Evolutionary conservation across 2,113 vertebrate genomes (phyloP).

Genomic region (Hemicordylus capensis): DNA sequence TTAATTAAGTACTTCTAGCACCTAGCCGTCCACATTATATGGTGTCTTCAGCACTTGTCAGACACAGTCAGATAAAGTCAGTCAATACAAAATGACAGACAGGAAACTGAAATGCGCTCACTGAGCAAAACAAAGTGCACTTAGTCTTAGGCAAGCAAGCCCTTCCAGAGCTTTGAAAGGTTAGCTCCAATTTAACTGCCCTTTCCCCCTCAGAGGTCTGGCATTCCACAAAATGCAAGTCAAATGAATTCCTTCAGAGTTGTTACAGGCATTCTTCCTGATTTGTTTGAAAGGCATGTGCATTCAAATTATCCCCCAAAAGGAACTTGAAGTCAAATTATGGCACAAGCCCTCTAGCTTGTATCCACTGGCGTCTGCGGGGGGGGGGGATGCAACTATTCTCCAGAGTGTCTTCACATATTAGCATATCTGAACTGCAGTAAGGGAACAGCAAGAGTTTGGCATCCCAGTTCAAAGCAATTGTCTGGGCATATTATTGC

Average conservation of each 20-base stretch:
- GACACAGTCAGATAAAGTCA: slow-evolving; percentile 42
- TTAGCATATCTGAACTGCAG: background rate
- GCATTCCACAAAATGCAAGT: slow-evolving; percentile 6
- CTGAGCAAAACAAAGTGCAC: slow-evolving; percentile 10
- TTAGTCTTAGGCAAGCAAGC: background rate
- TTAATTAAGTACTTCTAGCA: slow-evolving; percentile 60
- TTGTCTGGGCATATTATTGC: background rate
- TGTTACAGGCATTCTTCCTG: background rate
- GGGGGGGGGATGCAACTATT: background rate
- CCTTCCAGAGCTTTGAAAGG: slow-evolving; percentile 19
- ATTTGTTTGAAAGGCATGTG: rapidly evolving
- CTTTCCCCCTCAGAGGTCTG: slow-evolving; percentile 25
- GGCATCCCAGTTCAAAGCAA: background rate
- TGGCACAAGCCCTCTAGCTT: background rate
- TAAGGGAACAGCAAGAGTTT: background rate
- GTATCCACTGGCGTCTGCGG: background rate
- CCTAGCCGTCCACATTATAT: background rate
- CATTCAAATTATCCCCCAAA: rapidly evolving
- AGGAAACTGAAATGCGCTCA: background rate
- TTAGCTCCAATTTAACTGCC: slow-evolving; percentile 17
- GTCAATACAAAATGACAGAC: slow-evolving; percentile 5
- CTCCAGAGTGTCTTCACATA: background rate
- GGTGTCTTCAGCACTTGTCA: slow-evolving; percentile 51
- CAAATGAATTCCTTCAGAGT: background rate
- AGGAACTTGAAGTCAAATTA: rapidly evolving